Base-by-base conservation (phyloP, 2,888 invertebrate genomes). In the Cloeon dipterum region DNA sequence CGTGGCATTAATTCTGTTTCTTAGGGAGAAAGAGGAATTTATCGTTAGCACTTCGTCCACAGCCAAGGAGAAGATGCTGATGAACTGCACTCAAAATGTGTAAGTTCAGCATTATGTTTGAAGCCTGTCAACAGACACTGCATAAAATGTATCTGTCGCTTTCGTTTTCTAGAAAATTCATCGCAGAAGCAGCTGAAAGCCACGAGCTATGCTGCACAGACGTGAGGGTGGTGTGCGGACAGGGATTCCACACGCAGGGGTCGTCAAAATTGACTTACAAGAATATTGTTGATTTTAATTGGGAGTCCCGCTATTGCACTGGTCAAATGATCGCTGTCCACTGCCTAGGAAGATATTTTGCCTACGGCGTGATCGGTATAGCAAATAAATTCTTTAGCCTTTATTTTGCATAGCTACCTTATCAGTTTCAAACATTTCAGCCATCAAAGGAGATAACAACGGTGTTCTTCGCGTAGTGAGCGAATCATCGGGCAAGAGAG, bases 251-350 rank as follows among this genome's bases (percentile, higher is more conserved):
- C 34, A 38, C 38, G 1, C 32, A 34, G 5, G 83, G 83, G 32
- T 81, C 81, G 52, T 86, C 85, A 1, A 81, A 86, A 60, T 82
- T 93, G 19, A 88, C 86, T 52, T 68, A 88, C 32, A 79, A 76
- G 49, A 85, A 81, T 54, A 68, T 88, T 34, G 88, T 89, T 17
- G 88, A 89, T 50, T 91, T 82, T 55, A 79, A 78, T 45, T 93
- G 93, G 93, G 91, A 91, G 53, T 68, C 76, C 33, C 74, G 76
- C 47, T 78, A 79, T 51, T 86, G 88, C 49, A 65, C 73, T 1
- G 91, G 93, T 1, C 82, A 85, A 51, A 61, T 93, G 40, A 68
- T 93, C 26, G 85, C 89, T 8, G 75, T 86, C 29, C 89, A 93
- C 55, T 70, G 77, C 49, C 72, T 71, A 50, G 81, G 83, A 38